phyloP scores from a whole-genome alignment of 2,113 vertebrate genomes.

The Esox niger region DNA sequence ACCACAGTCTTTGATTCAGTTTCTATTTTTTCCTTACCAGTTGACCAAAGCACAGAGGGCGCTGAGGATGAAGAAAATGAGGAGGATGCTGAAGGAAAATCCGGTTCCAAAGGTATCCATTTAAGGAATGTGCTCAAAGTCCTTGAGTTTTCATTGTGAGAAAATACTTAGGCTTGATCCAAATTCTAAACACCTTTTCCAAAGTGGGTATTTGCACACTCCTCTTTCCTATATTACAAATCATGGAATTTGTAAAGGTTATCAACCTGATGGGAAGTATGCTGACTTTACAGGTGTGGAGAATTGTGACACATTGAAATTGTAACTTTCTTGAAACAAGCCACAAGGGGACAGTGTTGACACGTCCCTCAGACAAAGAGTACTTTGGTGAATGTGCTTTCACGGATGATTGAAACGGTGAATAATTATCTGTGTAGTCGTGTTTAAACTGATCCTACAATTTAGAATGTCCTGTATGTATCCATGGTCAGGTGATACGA shows the following conservation, averaged over 20 bases:
- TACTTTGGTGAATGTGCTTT: no score
- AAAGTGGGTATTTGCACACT: neutral
- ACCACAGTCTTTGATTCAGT: neutral
- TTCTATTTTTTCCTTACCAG: slow-evolving; percentile 28
- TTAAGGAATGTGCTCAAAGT: neutral
- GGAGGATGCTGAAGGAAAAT: slow-evolving; percentile 45
- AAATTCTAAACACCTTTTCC: neutral
- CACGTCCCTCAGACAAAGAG: no score
- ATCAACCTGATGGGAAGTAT: neutral
- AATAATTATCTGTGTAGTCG: no score
- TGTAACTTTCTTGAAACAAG: no score
- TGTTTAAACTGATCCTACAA: no score
- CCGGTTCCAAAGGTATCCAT: slow-evolving; percentile 54
- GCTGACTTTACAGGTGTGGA: neutral
- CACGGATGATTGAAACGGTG: no score
- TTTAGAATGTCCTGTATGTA: no score
- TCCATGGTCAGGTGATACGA: neutral
- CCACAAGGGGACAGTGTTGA: neutral
- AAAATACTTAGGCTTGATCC: no score
- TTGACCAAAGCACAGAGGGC: slow-evolving; percentile 19
- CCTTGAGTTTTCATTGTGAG: neutral
- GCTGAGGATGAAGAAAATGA: no score
- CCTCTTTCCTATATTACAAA: no score
- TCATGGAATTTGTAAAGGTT: neutral
- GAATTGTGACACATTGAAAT: no score